Evolutionary conservation across 1,140 invertebrate genomes (phyloP).

Genomic region (Globodera ellingtonae): DNA sequence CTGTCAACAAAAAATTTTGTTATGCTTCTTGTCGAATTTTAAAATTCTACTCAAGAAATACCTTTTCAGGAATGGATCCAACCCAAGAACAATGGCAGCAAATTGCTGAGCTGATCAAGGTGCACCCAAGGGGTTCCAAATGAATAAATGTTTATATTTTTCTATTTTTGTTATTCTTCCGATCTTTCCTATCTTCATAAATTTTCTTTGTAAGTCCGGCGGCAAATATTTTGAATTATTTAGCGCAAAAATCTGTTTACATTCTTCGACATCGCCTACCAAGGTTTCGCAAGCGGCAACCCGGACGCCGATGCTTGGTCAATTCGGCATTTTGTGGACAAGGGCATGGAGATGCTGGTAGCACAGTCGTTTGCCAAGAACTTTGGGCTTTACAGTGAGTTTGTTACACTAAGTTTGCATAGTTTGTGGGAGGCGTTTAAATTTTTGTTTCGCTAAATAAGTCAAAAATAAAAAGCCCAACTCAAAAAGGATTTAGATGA

Average conservation of each 20-base stretch:
- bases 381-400: conserved; percentile 85
- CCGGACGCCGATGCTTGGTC: conserved; percentile 85
- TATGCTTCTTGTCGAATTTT: no score
- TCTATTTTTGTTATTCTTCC: neutral
- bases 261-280: conserved; percentile 99
- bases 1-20: no score
- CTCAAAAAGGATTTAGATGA: conserved; percentile 73
- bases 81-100: conserved; percentile 33
- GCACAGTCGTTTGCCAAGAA: conserved; percentile 98
- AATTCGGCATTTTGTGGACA: conserved; percentile 84
- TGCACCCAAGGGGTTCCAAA: no score
- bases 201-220: conserved; percentile 71
- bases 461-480: no score
- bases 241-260: conserved; percentile 80
- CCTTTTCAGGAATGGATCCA: conserved; percentile 74
- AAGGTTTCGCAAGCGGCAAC: conserved; percentile 81
- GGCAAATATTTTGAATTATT: conserved; percentile 77
- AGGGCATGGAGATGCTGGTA: conserved; percentile 85
- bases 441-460: neutral
- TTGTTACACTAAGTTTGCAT: no score
- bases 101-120: no score
- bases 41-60: no score
- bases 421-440: neutral
- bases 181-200: neutral
- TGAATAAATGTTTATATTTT: no score